A percentile compares a stretch with the other conserved stretches of the same genome.
Evolutionary conservation across 1,140 invertebrate species (phyloP).

Genomic region (Alviniconcha marisindica): DNA sequence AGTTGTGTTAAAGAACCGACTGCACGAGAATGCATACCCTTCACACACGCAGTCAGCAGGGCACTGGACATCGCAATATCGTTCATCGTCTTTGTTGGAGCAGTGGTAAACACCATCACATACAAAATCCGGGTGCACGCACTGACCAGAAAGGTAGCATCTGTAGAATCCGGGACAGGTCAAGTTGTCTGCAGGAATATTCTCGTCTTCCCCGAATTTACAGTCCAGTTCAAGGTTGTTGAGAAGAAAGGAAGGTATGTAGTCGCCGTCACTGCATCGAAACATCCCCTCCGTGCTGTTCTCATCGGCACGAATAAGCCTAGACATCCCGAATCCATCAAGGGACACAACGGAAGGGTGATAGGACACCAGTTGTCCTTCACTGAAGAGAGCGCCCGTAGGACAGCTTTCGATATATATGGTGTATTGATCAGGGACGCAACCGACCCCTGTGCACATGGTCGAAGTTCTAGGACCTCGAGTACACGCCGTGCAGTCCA

Average conservation of each 20-base stretch:
- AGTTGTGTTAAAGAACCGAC: not conserved
- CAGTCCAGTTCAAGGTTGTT: constrained; percentile 17
- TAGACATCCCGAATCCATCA: constrained; percentile 44
- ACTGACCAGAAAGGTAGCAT: constrained; percentile 1
- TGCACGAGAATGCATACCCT: constrained; percentile 34
- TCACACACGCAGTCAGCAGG: constrained; percentile 34
- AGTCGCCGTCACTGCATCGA: not conserved
- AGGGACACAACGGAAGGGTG: constrained; percentile 21
- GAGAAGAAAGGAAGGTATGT: constrained; percentile 8
- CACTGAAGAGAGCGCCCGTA: not conserved
- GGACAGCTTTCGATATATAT: constrained; percentile 18
- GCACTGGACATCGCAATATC: constrained; percentile 23
- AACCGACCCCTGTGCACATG: constrained; percentile 28
- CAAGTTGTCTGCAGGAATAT: not conserved
- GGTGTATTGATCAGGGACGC: constrained; percentile 16
- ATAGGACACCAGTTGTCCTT: not conserved
- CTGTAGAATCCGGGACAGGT: constrained; percentile 22
- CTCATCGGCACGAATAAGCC: not conserved
- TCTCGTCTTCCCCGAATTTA: not conserved
- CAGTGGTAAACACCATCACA: constrained; percentile 43
- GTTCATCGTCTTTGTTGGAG: constrained; percentile 41
- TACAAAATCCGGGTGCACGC: constrained; percentile 24
- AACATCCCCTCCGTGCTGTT: not conserved
- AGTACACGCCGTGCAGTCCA: constrained; percentile 26
- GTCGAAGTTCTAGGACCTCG: not conserved